Evolutionary conservation across 1,140 invertebrate species (phyloP).

Genomic region (Magallana angulata): DNA sequence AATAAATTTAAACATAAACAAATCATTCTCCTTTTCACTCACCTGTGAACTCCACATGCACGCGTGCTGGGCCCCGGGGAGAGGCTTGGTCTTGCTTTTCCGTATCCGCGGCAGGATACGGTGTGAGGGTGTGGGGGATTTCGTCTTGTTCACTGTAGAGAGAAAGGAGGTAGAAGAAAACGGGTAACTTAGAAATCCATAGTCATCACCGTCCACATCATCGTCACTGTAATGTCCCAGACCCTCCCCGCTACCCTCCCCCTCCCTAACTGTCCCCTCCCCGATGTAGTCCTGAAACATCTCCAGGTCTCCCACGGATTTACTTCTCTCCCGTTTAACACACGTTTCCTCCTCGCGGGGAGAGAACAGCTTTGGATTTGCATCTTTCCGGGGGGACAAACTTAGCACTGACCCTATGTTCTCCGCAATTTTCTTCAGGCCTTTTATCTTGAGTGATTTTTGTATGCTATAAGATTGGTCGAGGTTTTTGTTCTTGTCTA

Average conservation of each 20-base stretch:
- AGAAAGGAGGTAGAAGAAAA: conserved; percentile 62
- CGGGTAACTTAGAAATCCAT: conserved; percentile 72
- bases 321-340: conserved; percentile 60
- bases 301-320: conserved; percentile 68
- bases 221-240: conserved; percentile 60
- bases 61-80: conserved; percentile 76
- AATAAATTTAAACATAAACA: no score
- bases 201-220: conserved; percentile 75
- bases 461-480: conserved; percentile 11
- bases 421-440: conserved; percentile 51
- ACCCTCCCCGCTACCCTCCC: conserved; percentile 37
- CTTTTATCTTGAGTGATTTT: conserved; percentile 41
- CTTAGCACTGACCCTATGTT: conserved; percentile 46
- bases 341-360: conserved; percentile 21
- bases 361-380: conserved; percentile 44
- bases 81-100: conserved; percentile 87
- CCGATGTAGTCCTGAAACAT: conserved; percentile 50
- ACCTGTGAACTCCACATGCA: conserved; percentile 90
- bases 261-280: conserved; percentile 50
- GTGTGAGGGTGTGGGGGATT: conserved; percentile 74
- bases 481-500: conserved; percentile 34
- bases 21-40: conserved; percentile 77
- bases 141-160: conserved; percentile 71
- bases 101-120: conserved; percentile 89
- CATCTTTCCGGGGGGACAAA: conserved; percentile 47